Evolutionary conservation across 2,888 invertebrate genomes (phyloP).

Genomic region (Branchellion lobata): DNA sequence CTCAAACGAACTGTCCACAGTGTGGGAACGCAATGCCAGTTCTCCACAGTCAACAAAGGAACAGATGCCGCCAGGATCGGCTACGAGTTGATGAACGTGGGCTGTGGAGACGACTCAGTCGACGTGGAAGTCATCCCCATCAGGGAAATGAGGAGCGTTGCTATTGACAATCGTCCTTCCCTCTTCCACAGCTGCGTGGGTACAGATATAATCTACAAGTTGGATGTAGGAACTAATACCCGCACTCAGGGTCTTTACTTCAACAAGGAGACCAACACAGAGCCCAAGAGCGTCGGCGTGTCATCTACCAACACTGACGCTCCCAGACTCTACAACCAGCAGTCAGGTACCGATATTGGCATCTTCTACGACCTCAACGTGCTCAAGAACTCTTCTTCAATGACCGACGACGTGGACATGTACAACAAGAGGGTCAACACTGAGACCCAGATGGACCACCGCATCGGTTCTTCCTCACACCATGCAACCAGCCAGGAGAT

Average conservation of each 20-base stretch:
- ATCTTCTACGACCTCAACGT: slow-evolving; percentile 43
- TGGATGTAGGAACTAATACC: slow-evolving; percentile 48
- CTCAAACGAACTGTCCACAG: slow-evolving; percentile 58
- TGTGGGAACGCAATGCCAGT: slow-evolving; percentile 56
- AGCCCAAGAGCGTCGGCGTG: slow-evolving; percentile 52
- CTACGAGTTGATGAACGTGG: slow-evolving; percentile 52
- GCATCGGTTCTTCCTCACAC: slow-evolving; percentile 13
- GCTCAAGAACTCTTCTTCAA: slow-evolving; percentile 27
- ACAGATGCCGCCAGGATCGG: slow-evolving; percentile 40
- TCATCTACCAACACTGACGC: slow-evolving; percentile 56
- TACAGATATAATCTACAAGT: slow-evolving; percentile 46
- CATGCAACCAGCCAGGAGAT: slow-evolving; percentile 3
- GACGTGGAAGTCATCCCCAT: slow-evolving; percentile 57
- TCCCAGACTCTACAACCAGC: slow-evolving; percentile 33
- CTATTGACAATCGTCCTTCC: slow-evolving; percentile 55
- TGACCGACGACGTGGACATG: slow-evolving; percentile 41
- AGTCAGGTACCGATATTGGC: slow-evolving; percentile 42
- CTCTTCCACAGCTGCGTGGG: slow-evolving; percentile 42
- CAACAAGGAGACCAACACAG: slow-evolving; percentile 55
- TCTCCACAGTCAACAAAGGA: slow-evolving; percentile 51
- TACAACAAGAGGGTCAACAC: slow-evolving; percentile 42
- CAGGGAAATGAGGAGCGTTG: slow-evolving; percentile 55
- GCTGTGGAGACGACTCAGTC: slow-evolving; percentile 57
- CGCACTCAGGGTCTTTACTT: slow-evolving; percentile 41
- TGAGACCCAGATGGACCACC: slow-evolving; percentile 26